Evolutionary conservation across 2,113 vertebrate genomes (phyloP).

Genomic region (Mohoua ochrocephala): DNA sequence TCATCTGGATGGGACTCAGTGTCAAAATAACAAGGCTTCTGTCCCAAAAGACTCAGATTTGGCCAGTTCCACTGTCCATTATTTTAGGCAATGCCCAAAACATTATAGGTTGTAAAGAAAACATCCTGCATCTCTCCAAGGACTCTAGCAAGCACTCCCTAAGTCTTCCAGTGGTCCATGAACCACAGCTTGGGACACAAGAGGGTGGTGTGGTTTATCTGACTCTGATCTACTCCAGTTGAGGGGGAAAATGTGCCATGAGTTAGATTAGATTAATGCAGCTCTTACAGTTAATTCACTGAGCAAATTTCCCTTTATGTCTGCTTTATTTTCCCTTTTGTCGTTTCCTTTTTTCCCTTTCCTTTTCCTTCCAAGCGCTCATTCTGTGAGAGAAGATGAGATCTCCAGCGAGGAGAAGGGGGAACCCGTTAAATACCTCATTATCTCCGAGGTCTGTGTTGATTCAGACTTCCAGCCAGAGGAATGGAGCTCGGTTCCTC

Average conservation of each 20-base stretch:
- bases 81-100: background rate
- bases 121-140: background rate
- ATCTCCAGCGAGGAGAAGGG: background rate
- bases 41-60: background rate
- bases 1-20: background rate
- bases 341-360: background rate
- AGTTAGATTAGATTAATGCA: background rate
- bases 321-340: background rate
- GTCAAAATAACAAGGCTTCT: background rate
- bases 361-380: background rate
- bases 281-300: background rate
- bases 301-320: background rate
- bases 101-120: background rate
- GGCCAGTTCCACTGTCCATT: accelerated
- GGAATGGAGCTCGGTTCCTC: conserved; percentile 43
- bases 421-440: background rate
- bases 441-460: background rate
- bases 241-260: background rate
- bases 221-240: background rate
- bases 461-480: conserved; percentile 39
- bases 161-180: background rate
- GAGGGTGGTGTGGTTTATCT: background rate
- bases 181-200: background rate
- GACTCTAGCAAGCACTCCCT: background rate
- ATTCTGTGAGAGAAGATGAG: background rate